phyloP scores from a whole-genome alignment of 2,113 vertebrate species.

The Caracal caracal region DNA sequence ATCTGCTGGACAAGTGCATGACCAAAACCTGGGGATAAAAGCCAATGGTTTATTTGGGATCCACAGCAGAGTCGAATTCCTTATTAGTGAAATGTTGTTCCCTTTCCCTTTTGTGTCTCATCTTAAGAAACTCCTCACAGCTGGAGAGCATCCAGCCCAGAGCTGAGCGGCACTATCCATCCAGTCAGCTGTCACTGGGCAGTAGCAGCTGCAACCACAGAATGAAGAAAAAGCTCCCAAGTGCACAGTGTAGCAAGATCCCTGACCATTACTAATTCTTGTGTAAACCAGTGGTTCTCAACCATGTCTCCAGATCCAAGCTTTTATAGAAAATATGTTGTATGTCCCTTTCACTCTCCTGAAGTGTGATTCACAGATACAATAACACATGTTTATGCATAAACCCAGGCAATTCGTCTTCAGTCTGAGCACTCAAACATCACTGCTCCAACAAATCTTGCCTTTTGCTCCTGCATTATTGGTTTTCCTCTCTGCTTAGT shows the following conservation, averaged over 20 bases:
- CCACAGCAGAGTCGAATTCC: not conserved
- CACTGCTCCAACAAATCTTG: not conserved
- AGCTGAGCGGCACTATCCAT: not conserved
- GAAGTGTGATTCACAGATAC: not conserved
- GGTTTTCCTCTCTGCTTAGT: not conserved
- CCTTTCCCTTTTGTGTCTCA: not conserved
- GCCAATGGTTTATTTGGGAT: not conserved
- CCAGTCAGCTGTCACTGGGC: not conserved
- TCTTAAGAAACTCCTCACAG: not conserved
- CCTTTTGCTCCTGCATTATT: not conserved
- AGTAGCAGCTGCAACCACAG: not conserved
- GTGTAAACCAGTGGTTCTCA: not conserved
- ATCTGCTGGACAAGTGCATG: not conserved
- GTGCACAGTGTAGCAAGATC: not conserved
- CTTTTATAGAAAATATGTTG: not conserved
- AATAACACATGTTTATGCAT: not conserved
- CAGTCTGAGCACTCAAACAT: not conserved
- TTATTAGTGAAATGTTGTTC: not conserved
- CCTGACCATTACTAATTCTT: not conserved
- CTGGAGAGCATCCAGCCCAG: not conserved
- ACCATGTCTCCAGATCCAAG: not conserved
- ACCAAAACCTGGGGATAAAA: not conserved
- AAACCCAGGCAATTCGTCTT: not conserved
- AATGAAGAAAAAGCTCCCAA: not conserved
- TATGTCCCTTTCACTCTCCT: not conserved